Evolutionary conservation across 1,140 invertebrate species (phyloP), one percentile per base, ranked within the genome.

Genomic region (Bombus terrestris): DNA sequence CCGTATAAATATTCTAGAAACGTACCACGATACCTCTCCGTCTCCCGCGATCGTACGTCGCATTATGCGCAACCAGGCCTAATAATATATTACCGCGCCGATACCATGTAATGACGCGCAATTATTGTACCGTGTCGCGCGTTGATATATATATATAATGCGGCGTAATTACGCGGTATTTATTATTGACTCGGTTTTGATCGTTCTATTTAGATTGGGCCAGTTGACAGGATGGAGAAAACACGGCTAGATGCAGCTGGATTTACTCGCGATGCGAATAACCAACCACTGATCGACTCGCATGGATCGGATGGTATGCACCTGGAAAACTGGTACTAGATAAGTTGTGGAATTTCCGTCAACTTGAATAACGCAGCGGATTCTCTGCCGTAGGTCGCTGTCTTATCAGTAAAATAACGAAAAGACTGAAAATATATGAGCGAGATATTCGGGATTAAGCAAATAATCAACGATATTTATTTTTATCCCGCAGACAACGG

Each of bases 171-270:
- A 53, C 53, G 32, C 39, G 41, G 68, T 85, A 80, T 80, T 85
- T 80, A 80, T 85, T 47, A 59, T 79, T 47, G 53, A 25, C 32
- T 62, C 25, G 5, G 64, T 80, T 85, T 85, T 72, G 76, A 85
- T 85, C 76, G 76, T 72, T 85, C 83, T 73, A 72, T 85, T 85
- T 64, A 85, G 83, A 85, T 85, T 18, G 41, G 75, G 75, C 25
- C 53, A 62, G 9, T 15, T 10, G 73, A 12, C 22, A 13, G 35
- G 47, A 37, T 2, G 32, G 43, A 53, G 73, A 57, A 32, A 57
- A 53, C 47, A 22, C 32, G 4, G 43, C 47, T 32, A 8, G 18
- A 18, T 8, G 41, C 28, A 43, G 13, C 12, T 13, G 28, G 39
- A 15, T 32, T 32, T 32, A 53, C 43, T 15, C 18, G 47, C 25